These are phyloP conservation scores for Caranx ignobilis DNA, from an alignment of 2,113 vertebrate genomes.

Conservation along the genomic window DNA sequence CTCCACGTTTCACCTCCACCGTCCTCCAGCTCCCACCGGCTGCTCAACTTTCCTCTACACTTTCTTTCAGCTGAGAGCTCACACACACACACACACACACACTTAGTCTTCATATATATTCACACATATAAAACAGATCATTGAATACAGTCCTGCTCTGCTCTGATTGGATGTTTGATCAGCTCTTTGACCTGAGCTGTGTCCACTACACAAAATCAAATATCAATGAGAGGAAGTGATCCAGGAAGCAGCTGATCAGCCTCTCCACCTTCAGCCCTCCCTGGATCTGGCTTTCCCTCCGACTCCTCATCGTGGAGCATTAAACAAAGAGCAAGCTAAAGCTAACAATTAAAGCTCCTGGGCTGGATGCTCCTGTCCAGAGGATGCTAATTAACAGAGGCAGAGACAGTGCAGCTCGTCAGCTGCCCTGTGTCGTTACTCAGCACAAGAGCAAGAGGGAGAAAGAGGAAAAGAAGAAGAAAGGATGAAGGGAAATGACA, in stretches of 20 bases:
- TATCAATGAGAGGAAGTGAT: no score
- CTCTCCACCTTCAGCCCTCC: not conserved
- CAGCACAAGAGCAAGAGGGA: not conserved
- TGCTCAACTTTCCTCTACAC: no score
- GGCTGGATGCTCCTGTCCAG: constrained; percentile 24
- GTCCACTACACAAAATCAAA: no score
- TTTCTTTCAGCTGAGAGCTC: no score
- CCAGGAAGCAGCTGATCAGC: not conserved
- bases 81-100: no score
- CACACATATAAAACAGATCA: no score
- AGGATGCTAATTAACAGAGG: constrained; percentile 52
- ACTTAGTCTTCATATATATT: no score
- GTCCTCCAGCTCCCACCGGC: no score
- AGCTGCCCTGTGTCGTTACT: constrained; percentile 30
- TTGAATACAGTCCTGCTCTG: no score
- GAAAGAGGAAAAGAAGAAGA: not conserved
- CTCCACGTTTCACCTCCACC: not conserved
- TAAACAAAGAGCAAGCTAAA: constrained; percentile 17
- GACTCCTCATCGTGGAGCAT: not conserved
- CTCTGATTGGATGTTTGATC: no score
- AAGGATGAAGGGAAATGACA: constrained; percentile 1
- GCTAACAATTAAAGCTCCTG: constrained; percentile 37
- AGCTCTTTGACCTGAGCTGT: no score
- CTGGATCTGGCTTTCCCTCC: not conserved
- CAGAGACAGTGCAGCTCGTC: constrained; percentile 36